phyloP scores from a whole-genome alignment of 2,888 invertebrate genomes.

The Micoletzkya japonica region DNA sequence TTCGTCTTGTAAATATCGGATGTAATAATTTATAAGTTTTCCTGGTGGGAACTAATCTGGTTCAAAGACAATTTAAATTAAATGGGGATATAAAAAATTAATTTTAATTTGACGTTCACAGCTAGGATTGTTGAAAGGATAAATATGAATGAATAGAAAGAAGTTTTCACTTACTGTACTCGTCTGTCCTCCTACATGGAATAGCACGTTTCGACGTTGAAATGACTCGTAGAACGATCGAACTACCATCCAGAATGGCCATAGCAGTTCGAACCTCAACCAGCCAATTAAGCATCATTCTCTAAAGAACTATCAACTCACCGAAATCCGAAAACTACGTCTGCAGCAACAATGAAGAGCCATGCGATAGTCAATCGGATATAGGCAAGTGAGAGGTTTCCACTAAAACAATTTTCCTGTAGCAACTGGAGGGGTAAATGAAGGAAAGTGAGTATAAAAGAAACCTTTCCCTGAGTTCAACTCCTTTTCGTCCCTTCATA shows the following conservation, averaged over 20 bases:
- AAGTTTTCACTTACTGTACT: conserved; percentile 20
- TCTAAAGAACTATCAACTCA: neutral
- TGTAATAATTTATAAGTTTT: too few species aligned
- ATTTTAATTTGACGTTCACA: too few species aligned
- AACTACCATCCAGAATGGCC: conserved; percentile 95
- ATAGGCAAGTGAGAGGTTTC: conserved; percentile 42
- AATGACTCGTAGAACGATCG: conserved; percentile 94
- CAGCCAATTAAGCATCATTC: conserved; percentile 64
- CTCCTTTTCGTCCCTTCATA: conserved; percentile 40
- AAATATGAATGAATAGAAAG: too few species aligned
- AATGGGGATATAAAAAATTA: too few species aligned
- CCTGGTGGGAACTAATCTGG: too few species aligned
- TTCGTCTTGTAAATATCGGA: neutral
- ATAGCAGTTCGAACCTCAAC: conserved; percentile 97
- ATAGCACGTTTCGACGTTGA: conserved; percentile 77
- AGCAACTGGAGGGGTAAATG: neutral
- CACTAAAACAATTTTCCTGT: conserved; percentile 33
- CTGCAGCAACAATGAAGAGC: conserved; percentile 48
- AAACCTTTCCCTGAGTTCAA: too few species aligned
- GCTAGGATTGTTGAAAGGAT: too few species aligned
- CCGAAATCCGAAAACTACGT: conserved; percentile 35
- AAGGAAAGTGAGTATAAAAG: neutral
- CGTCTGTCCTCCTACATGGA: conserved; percentile 20
- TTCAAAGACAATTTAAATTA: too few species aligned
- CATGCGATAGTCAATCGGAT: conserved; percentile 46